Evolutionary conservation across 1,140 invertebrate genomes (phyloP), one percentile per base, ranked within the genome.

Genomic region (Cardiocondyla obscurior): DNA sequence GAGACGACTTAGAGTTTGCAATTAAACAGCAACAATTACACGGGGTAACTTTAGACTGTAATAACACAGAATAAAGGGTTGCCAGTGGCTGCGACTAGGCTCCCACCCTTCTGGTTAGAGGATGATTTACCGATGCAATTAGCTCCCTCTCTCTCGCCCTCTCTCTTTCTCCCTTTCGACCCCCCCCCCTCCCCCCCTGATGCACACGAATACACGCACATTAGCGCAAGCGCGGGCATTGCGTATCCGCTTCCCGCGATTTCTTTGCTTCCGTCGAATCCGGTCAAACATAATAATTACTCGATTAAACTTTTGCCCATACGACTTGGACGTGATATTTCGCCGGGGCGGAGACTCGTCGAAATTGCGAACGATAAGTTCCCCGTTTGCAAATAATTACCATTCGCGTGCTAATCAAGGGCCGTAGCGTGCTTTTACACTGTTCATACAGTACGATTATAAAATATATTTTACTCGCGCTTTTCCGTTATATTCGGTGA

Each of bases 1-100:
- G 91, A 90, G 91, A 91, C 90, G 92, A 94, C 93, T 94, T 91
- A 91, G 92, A 92, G 91, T 92, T 94, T 90, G 93, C 94, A 94
- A 94, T 94, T 94, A 94, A 94, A 94, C 93, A 94, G 93, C 93
- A 94, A 94, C 93, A 94, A 94, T 94, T 94, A 94, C 93, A 93
- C 92, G 91, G 93, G 93, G 94, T 94, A 94, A 94, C 94, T 94
- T 94, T 94, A 94, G 93, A 94, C 93, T 91, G 93, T 94, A 94
- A 94, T 94, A 94, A 94, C 93, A 92, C 91, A 89, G 92, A 94
- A 94, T 94, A 94, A 94, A 94, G 94, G 94, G 93, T 94, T 94
- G 92, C 88, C 88, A 83, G 89, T 90, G 87, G 87, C 87, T 85
- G 87, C 86, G 89, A 89, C 90, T 92, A 85, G 91, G 82, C 92